Conservation (phyloP, 2,888 invertebrate species). For the Macaria notata region DNA sequence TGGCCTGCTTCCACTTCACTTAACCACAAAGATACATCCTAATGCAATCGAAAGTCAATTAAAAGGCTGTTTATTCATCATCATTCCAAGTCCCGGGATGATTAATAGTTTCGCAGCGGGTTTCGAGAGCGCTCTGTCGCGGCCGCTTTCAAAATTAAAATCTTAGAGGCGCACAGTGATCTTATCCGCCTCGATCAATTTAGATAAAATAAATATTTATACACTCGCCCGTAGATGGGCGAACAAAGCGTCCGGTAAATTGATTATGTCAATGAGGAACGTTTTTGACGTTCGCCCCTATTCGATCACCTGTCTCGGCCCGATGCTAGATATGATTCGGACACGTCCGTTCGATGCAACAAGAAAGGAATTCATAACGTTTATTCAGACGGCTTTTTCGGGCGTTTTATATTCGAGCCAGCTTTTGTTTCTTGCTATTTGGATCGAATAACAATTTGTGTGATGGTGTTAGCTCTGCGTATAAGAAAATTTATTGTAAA, state of each 20-base stretch:
- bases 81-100: conserved; percentile 58
- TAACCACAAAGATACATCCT: conserved; percentile 63
- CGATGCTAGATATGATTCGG: conserved; percentile 54
- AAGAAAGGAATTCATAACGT: conserved; percentile 29
- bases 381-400: conserved; percentile 23
- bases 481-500: neutral
- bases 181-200: conserved; percentile 80
- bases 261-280: conserved; percentile 73
- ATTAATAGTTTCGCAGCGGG: conserved; percentile 81
- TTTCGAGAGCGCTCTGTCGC: conserved; percentile 69
- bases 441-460: conserved; percentile 10
- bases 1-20: conserved; percentile 52
- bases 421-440: conserved; percentile 20
- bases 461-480: neutral
- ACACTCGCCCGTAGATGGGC: conserved; percentile 74
- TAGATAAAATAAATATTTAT: conserved; percentile 83
- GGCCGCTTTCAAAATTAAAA: conserved; percentile 78
- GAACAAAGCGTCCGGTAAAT: conserved; percentile 78
- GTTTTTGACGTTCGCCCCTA: conserved; percentile 61
- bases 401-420: conserved; percentile 12
- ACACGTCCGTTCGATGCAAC: conserved; percentile 29
- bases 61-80: conserved; percentile 77
- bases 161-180: conserved; percentile 73
- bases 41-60: conserved; percentile 77
- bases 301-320: conserved; percentile 63